Evolutionary conservation across 2,888 invertebrate genomes (phyloP).

Genomic region (Polia nebulosa): DNA sequence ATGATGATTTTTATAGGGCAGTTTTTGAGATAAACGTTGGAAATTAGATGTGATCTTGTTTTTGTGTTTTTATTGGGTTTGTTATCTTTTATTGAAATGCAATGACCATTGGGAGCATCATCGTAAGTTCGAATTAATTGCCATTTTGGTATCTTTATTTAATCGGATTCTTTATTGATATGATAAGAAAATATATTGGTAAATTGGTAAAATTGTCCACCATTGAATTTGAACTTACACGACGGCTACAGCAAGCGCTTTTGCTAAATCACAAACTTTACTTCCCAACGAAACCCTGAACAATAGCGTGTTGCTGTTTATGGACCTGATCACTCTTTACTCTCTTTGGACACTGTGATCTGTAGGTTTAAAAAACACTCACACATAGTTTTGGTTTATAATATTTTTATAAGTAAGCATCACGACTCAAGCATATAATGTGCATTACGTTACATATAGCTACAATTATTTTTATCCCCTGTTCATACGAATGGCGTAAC

Average conservation of each 20-base stretch:
- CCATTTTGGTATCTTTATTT: conserved; percentile 1
- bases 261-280: not conserved
- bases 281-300: not conserved
- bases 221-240: not conserved
- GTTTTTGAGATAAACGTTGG: conserved; percentile 46
- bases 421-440: conserved; percentile 40
- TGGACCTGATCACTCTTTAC: too few relatives aligned
- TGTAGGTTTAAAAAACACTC: too few relatives aligned
- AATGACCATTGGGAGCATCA: not conserved
- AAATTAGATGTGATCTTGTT: conserved; percentile 38
- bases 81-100: conserved; percentile 23
- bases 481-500: conserved; percentile 73
- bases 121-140: conserved; percentile 17
- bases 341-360: too few relatives aligned
- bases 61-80: conserved; percentile 23
- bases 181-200: not conserved
- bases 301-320: not conserved
- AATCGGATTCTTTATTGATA: conserved; percentile 14
- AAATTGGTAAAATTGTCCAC: not conserved
- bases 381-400: too few relatives aligned
- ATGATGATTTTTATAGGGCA: conserved; percentile 56
- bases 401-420: conserved; percentile 4
- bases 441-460: conserved; percentile 45
- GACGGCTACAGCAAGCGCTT: too few relatives aligned
- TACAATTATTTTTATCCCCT: conserved; percentile 68